These are phyloP conservation scores for Eucidaris tribuloides DNA, from an alignment of 35 echinoderm and acorn worm species.

Conservation along the genomic window DNA sequence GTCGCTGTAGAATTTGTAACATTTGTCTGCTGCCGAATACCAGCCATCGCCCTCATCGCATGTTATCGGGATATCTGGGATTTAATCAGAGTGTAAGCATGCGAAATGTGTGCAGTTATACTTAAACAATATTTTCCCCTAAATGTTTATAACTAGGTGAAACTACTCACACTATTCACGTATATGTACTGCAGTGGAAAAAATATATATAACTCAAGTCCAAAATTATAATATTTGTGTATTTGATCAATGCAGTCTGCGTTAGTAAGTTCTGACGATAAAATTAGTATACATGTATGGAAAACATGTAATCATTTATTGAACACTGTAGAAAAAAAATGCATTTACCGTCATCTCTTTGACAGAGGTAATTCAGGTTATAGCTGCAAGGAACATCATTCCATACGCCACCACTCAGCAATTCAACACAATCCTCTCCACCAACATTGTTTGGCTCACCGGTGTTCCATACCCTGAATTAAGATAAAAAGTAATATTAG, in stretches of 20 bases:
- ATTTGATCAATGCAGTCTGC: background rate
- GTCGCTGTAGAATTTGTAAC: constrained; percentile 45
- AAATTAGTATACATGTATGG: too few relatives aligned
- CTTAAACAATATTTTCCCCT: too few relatives aligned
- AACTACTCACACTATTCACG: too few relatives aligned
- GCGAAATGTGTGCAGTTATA: background rate
- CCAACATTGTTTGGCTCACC: constrained; percentile 57
- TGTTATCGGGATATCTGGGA: constrained; percentile 54
- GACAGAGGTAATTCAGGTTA: constrained; percentile 50
- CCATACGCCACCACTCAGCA: constrained; percentile 53
- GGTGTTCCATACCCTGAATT: constrained; percentile 43
- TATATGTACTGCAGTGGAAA: too few relatives aligned
- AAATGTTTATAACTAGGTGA: too few relatives aligned
- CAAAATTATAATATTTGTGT: background rate
- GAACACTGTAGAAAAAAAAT: too few relatives aligned
- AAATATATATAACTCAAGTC: background rate
- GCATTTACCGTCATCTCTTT: constrained; percentile 67
- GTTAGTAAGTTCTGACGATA: too few relatives aligned
- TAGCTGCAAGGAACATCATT: constrained; percentile 52
- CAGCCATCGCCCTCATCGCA: constrained; percentile 84
- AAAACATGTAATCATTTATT: too few relatives aligned
- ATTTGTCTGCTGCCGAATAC: constrained; percentile 41
- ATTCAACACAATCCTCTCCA: constrained; percentile 65
- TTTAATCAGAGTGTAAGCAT: background rate
- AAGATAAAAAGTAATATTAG: too few relatives aligned